A percentile compares a stretch with the other conserved stretches of the same genome.
Conservation (phyloP, 2,888 invertebrate species). For the Netelia inedita region DNA sequence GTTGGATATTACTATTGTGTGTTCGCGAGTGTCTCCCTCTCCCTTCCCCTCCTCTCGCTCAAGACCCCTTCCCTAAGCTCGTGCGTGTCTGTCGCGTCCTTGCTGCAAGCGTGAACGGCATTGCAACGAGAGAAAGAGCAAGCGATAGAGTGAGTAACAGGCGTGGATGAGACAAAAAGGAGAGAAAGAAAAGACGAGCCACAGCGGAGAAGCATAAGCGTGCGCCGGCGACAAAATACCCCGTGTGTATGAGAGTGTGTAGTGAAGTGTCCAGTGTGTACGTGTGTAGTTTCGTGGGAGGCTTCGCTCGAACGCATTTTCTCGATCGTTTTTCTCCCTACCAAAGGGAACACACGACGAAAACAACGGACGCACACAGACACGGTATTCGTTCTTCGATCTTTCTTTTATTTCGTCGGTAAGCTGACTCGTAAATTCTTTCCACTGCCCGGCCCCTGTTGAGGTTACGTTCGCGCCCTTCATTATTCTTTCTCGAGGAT, state of each 20-base stretch:
- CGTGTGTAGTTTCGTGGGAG: conserved; percentile 48
- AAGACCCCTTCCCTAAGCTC: conserved; percentile 36
- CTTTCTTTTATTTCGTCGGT: conserved; percentile 9
- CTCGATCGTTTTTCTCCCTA: neutral
- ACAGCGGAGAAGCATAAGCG: conserved; percentile 10
- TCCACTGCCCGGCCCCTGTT: conserved; percentile 8
- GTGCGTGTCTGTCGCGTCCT: conserved; percentile 46
- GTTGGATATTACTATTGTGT: conserved; percentile 18
- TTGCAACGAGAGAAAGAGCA: conserved; percentile 40
- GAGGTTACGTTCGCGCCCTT: conserved; percentile 11
- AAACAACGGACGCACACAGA: conserved; percentile 20
- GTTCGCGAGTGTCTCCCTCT: conserved; percentile 30
- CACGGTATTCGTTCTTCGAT: conserved; percentile 18
- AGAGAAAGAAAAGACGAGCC: conserved; percentile 19
- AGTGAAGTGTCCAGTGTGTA: conserved; percentile 57
- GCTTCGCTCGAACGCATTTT: conserved; percentile 19
- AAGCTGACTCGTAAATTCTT: neutral
- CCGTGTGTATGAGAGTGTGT: conserved; percentile 30
- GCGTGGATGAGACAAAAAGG: conserved; percentile 56
- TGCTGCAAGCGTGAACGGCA: conserved; percentile 61
- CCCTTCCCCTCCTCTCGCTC: conserved; percentile 10
- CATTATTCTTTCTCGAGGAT: neutral
- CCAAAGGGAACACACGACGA: neutral
- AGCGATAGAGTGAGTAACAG: conserved; percentile 41
- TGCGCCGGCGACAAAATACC: conserved; percentile 26